Percentiles rank a stretch among this genome's conserved stretches.
phyloP scores from a whole-genome alignment of 37 sponge, comb jelly and placozoan species.

The Lycopodina hypogea region DNA sequence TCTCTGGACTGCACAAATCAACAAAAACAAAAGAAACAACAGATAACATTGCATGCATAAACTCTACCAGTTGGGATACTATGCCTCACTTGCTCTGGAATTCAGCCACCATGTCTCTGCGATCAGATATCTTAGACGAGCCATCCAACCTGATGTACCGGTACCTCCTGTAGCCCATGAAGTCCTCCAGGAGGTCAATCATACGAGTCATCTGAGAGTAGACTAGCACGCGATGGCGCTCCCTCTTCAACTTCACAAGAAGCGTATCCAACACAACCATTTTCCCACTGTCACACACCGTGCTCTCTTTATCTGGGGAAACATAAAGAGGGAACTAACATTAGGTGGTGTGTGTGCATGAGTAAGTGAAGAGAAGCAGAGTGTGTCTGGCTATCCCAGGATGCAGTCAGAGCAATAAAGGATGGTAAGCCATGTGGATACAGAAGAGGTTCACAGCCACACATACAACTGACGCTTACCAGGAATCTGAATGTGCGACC shows the following conservation, averaged over 20 bases:
- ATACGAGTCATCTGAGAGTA: slow-evolving; percentile 96
- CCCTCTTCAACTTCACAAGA: slow-evolving; percentile 72
- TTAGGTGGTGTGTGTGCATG: background rate
- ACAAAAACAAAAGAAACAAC: background rate
- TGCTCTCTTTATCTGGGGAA: slow-evolving; percentile 72
- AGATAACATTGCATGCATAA: background rate
- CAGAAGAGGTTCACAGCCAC: background rate
- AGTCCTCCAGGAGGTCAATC: slow-evolving; percentile 95
- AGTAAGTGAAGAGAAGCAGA: no score
- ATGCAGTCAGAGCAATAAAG: background rate
- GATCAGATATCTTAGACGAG: slow-evolving; percentile 86
- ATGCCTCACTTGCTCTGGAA: slow-evolving; percentile 78
- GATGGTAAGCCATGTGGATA: background rate
- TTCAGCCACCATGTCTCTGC: slow-evolving; percentile 98
- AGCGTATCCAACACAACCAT: slow-evolving; percentile 86
- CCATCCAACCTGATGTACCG: slow-evolving; percentile 92
- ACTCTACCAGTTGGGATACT: background rate
- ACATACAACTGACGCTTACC: slow-evolving; percentile 23
- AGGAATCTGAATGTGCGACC: slow-evolving; percentile 89
- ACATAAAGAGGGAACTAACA: background rate
- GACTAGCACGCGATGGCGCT: slow-evolving; percentile 86
- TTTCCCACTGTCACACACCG: slow-evolving; percentile 90
- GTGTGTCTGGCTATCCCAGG: no score
- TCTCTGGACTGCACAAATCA: slow-evolving; percentile 60
- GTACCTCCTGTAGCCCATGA: slow-evolving; percentile 78